Percentiles rank a stretch among this genome's conserved stretches.
phyloP scores from a whole-genome alignment of 2,888 invertebrate genomes.

The Plebejus argus region DNA sequence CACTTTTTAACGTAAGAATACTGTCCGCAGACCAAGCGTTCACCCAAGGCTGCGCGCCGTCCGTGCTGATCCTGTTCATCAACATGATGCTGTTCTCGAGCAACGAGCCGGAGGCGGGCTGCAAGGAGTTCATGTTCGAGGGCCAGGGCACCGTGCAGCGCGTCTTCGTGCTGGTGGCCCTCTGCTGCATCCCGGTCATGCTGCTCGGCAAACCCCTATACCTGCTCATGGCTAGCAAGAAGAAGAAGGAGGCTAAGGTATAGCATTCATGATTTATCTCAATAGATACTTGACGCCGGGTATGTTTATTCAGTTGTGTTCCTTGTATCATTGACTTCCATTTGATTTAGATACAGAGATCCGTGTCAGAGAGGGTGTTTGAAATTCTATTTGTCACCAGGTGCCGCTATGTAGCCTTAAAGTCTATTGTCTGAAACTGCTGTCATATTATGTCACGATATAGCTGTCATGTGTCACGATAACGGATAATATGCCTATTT shows the following conservation, averaged over 20 bases:
- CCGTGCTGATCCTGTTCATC: conserved; percentile 97
- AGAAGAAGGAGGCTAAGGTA: conserved; percentile 62
- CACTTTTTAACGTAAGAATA: too few species aligned
- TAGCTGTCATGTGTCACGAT: too few species aligned
- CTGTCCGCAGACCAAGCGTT: conserved; percentile 57
- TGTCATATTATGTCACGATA: too few species aligned
- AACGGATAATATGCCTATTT: too few species aligned
- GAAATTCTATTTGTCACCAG: too few species aligned
- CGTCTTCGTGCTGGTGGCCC: conserved; percentile 87
- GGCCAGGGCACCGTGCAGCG: conserved; percentile 87
- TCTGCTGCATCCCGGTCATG: conserved; percentile 96
- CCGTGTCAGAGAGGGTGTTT: too few species aligned
- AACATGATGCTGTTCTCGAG: conserved; percentile 97
- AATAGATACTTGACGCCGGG: too few species aligned
- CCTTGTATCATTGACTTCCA: not conserved
- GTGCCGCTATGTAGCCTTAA: too few species aligned
- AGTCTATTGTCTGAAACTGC: too few species aligned
- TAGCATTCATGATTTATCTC: too few species aligned
- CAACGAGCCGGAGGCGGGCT: conserved; percentile 64
- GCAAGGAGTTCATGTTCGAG: conserved; percentile 85
- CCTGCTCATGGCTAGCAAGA: conserved; percentile 77
- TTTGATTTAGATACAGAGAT: too few species aligned
- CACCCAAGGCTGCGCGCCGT: conserved; percentile 90
- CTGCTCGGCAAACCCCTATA: conserved; percentile 94
- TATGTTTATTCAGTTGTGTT: too few species aligned